These are phyloP conservation scores for Brachyistius frenatus DNA, from an alignment of 2,113 vertebrate species.

Conservation along the genomic window DNA sequence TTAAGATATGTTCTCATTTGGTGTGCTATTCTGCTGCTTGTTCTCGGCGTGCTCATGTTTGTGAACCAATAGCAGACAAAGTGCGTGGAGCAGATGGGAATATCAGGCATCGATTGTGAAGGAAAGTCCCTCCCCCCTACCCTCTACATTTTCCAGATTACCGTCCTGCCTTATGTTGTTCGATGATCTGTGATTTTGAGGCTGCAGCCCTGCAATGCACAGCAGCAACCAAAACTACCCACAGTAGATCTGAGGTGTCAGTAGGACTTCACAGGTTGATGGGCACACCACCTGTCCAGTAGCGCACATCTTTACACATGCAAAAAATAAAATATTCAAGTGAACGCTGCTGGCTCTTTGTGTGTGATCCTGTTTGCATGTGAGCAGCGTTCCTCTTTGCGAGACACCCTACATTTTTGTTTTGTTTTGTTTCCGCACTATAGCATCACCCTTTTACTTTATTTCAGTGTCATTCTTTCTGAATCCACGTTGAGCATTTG, in stretches of 20 bases:
- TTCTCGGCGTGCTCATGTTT: slow-evolving; percentile 13
- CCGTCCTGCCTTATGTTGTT: slow-evolving; percentile 6
- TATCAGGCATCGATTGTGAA: slow-evolving; percentile 23
- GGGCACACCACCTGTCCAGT: slow-evolving; percentile 29
- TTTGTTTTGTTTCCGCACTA: slow-evolving; percentile 22
- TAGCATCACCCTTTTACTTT: slow-evolving; percentile 20
- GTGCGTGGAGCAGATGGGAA: slow-evolving; percentile 13
- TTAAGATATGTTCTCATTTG: slow-evolving; percentile 2
- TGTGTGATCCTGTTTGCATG: slow-evolving; percentile 42
- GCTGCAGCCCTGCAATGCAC: slow-evolving; percentile 3
- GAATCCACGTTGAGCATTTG: slow-evolving; percentile 15
- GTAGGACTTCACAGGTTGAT: slow-evolving; percentile 14
- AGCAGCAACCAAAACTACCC: slow-evolving; percentile 10
- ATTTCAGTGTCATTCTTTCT: slow-evolving; percentile 31
- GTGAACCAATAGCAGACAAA: slow-evolving; percentile 18
- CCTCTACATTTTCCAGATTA: not conserved
- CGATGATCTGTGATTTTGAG: slow-evolving; percentile 6
- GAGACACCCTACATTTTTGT: not conserved
- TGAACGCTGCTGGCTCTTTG: slow-evolving; percentile 39
- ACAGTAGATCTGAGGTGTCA: slow-evolving; percentile 5
- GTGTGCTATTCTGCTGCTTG: not conserved
- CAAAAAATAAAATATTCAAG: slow-evolving; percentile 54
- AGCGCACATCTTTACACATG: slow-evolving; percentile 50
- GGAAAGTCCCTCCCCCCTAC: not conserved
- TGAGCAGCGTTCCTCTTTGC: slow-evolving; percentile 18